Evolutionary conservation across 2,888 invertebrate genomes (phyloP).

Genomic region (Andrena praecox): DNA sequence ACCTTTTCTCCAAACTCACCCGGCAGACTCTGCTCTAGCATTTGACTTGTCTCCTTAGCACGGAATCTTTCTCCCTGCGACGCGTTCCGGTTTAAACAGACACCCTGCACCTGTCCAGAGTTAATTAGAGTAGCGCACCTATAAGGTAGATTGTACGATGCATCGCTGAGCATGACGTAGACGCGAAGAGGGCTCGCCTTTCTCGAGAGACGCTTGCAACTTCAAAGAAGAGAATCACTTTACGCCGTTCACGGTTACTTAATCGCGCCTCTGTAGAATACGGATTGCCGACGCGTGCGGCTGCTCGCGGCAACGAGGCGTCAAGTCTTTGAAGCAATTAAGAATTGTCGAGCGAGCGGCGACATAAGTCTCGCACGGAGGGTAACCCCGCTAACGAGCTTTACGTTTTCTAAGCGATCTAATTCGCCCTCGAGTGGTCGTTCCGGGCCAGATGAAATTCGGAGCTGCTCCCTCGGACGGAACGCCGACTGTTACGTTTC

Average conservation of each 20-base stretch:
- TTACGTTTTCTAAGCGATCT: constrained; percentile 72
- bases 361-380: constrained; percentile 30
- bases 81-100: background rate
- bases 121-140: constrained; percentile 41
- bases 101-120: constrained; percentile 41
- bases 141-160: constrained; percentile 29
- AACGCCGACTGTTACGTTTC: background rate
- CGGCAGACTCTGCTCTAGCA: too few relatives aligned
- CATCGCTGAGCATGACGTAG: constrained; percentile 44
- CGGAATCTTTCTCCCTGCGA: background rate
- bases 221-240: background rate
- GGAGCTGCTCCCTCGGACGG: background rate
- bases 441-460: background rate
- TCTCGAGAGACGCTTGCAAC: background rate
- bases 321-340: constrained; percentile 37
- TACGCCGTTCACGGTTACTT: constrained; percentile 6
- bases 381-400: constrained; percentile 44
- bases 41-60: background rate
- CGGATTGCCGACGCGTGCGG: constrained; percentile 33
- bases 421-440: constrained; percentile 38
- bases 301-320: constrained; percentile 51
- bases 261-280: constrained; percentile 18
- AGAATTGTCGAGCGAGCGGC: background rate
- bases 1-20: background rate
- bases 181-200: background rate